Conservation (phyloP, 2,888 invertebrate genomes). For the Tachina fera region DNA sequence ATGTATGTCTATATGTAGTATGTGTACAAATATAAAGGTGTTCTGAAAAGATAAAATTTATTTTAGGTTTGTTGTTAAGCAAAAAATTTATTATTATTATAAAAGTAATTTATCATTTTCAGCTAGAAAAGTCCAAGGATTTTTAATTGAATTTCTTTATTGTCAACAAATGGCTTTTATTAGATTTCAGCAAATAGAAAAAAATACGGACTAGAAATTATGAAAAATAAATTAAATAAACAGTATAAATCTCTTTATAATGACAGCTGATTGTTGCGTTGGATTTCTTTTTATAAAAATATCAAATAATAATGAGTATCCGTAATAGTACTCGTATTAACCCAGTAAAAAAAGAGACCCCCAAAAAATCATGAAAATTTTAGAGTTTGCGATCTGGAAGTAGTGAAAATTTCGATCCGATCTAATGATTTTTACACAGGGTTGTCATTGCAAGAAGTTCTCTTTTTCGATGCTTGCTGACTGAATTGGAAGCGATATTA, state of each 20-base stretch:
- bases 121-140: conserved; percentile 33
- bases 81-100: conserved; percentile 27
- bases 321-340: not conserved
- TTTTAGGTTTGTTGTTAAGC: not conserved
- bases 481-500: no score
- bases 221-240: conserved; percentile 7
- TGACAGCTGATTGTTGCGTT: conserved; percentile 22
- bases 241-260: conserved; percentile 13
- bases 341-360: no score
- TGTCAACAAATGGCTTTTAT: conserved; percentile 2
- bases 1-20: no score
- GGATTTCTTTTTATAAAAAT: not conserved
- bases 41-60: conserved; percentile 40
- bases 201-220: not conserved
- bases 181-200: not conserved
- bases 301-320: not conserved
- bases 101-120: conserved; percentile 56
- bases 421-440: no score
- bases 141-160: conserved; percentile 53
- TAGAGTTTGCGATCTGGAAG: no score
- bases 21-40: not conserved
- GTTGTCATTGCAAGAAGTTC: no score
- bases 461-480: no score
- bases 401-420: no score
- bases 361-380: no score